Percentiles rank a stretch among this genome's conserved stretches.
These are phyloP conservation scores for Subacronicta megacephala DNA, from an alignment of 2,888 invertebrate genomes.

Conservation along the genomic window DNA sequence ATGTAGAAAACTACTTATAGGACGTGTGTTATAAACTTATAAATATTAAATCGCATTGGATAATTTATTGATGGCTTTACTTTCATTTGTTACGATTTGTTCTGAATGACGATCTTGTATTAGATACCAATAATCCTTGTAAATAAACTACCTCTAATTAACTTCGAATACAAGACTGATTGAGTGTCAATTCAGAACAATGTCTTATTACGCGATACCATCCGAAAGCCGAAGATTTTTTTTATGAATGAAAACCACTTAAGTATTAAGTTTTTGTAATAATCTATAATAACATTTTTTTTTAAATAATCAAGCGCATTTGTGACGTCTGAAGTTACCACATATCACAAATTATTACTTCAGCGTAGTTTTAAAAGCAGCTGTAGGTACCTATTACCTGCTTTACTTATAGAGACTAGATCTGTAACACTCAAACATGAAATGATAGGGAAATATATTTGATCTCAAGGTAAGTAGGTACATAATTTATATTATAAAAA, in stretches of 20 bases:
- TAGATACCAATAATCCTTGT: slow-evolving; percentile 67
- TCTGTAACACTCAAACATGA: slow-evolving; percentile 12
- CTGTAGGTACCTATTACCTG: slow-evolving; percentile 2
- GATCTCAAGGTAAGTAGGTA: neutral
- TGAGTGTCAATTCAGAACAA: slow-evolving; percentile 88
- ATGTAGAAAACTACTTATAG: slow-evolving; percentile 12
- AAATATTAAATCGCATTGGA: neutral
- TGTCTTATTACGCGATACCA: slow-evolving; percentile 57
- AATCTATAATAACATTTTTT: slow-evolving; percentile 10
- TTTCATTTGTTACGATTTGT: slow-evolving; percentile 23
- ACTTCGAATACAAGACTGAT: slow-evolving; percentile 87
- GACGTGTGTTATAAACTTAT: slow-evolving; percentile 5
- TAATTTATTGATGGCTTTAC: slow-evolving; percentile 18
- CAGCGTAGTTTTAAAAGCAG: slow-evolving; percentile 29
- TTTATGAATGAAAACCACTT: slow-evolving; percentile 34
- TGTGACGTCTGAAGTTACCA: slow-evolving; percentile 47
- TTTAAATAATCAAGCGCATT: slow-evolving; percentile 31
- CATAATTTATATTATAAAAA: neutral
- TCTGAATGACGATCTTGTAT: slow-evolving; percentile 34
- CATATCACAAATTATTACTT: slow-evolving; percentile 53
- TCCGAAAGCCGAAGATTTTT: slow-evolving; percentile 52
- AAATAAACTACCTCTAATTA: slow-evolving; percentile 83
- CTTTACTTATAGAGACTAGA: slow-evolving; percentile 2
- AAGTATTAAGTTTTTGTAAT: slow-evolving; percentile 6
- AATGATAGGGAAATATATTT: slow-evolving; percentile 12